Conservation (phyloP, 2,797 vertebrate genomes). For the Odontamblyopus rebecca region DNA sequence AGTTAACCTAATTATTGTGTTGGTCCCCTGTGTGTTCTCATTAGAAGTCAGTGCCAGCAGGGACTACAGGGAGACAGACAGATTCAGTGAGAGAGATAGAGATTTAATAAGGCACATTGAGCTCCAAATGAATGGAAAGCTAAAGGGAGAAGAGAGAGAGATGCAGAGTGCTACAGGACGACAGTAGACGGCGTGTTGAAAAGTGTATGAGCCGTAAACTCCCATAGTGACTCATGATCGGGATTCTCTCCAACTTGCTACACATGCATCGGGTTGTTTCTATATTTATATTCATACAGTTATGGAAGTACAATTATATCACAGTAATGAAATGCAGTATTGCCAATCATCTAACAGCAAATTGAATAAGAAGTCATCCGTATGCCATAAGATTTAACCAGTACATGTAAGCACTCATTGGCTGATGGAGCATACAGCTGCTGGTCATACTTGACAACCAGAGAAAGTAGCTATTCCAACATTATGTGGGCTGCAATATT, state of each 20-base stretch:
- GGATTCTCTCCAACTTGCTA: constrained; percentile 22
- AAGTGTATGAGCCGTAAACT: constrained; percentile 45
- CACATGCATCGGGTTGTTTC: neutral
- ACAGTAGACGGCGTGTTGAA: constrained; percentile 47
- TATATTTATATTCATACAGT: constrained; percentile 3
- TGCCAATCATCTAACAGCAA: neutral
- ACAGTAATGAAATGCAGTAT: neutral
- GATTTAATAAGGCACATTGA: constrained; percentile 46
- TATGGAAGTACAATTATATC: constrained; percentile 8
- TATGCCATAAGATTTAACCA: neutral
- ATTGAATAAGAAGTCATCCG: neutral
- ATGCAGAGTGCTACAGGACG: constrained; percentile 18
- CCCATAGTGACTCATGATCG: constrained; percentile 36
- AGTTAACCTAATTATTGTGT: constrained; percentile 75
- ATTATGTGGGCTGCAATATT: neutral
- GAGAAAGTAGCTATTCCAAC: neutral
- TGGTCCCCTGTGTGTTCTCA: constrained; percentile 69
- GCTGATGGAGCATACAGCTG: neutral
- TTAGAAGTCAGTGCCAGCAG: constrained; percentile 61
- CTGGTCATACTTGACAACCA: neutral
- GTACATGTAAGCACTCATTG: neutral
- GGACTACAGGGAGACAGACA: constrained; percentile 31
- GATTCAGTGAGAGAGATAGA: constrained; percentile 17
- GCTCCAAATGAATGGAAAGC: constrained; percentile 51
- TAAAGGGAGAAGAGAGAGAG: constrained; percentile 37